Percentiles rank a stretch among this genome's conserved stretches.
Conservation (phyloP, 2,797 vertebrate genomes). For the Brotula barbata region DNA sequence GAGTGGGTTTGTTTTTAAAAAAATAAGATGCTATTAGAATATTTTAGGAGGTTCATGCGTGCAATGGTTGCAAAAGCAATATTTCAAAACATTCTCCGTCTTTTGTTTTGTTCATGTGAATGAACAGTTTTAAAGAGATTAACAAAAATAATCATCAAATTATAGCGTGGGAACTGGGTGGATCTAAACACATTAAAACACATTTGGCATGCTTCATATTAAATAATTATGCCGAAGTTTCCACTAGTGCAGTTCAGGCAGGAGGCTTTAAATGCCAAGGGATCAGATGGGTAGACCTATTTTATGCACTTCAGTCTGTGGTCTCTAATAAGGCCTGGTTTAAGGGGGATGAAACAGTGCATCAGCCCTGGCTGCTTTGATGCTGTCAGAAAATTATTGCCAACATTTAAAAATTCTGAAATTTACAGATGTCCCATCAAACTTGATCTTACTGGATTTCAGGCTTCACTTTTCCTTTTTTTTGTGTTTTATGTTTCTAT, state of each 20-base stretch:
- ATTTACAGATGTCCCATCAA: not conserved
- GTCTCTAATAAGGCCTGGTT: not conserved
- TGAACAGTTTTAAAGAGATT: not conserved
- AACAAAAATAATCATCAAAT: not conserved
- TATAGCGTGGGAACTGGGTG: conserved; percentile 4
- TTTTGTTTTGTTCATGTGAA: too few species aligned
- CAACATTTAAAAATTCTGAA: too few species aligned
- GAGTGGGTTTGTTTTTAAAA: conserved; percentile 39
- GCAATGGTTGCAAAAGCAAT: conserved; percentile 78
- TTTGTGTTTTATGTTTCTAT: too few species aligned
- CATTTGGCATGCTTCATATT: conserved; percentile 28
- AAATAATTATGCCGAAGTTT: not conserved
- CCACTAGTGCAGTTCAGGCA: too few species aligned
- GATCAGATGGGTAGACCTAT: too few species aligned
- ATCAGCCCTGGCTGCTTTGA: not conserved
- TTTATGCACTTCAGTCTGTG: too few species aligned
- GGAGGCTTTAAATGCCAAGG: too few species aligned
- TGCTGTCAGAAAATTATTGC: not conserved
- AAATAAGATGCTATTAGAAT: conserved; percentile 68
- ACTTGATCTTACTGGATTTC: conserved; percentile 25
- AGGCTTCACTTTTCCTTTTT: not conserved
- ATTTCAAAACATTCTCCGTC: conserved; percentile 8
- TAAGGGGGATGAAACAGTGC: not conserved
- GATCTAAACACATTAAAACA: conserved; percentile 10
- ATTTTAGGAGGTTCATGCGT: conserved; percentile 48